Base-by-base conservation (phyloP, 2,888 invertebrate species). In the Habrosyne pyritoides region DNA sequence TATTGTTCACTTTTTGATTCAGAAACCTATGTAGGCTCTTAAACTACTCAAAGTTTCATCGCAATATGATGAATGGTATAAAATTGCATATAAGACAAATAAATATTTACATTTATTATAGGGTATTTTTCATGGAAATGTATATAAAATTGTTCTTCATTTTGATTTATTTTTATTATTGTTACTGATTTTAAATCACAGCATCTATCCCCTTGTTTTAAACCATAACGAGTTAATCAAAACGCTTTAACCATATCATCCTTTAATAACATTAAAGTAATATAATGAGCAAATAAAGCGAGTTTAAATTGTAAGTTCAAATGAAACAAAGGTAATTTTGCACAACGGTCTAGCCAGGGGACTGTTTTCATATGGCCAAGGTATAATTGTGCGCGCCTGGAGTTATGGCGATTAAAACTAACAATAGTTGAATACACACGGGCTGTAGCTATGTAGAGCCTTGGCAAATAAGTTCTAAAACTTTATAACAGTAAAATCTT, bases 331-430 rank as follows among this genome's bases (percentile, higher is more conserved):
- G 64, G 68, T 66, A 67, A 77, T 75, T 63, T 54, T 57, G 59
- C 55, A 54, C 58, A 67, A 67, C 66, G 67, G 65, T 62, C 67
- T 63, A 63, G 67, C 64, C 55, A 18, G 30, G 64, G 64, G 62
- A 67, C 64, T 71, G 71, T 71, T 68, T 66, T 71, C 71, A 67
- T 70, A 71, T 55, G 62, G 60, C 53, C 47, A 54, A 64, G 67
- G 67, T 75, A 67, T 69, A 72, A 73, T 69, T 69, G 69, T 69
- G 64, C 64, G 54, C 60, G 61, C 70, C 63, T 56, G 62, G 66
- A 73, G 73, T 70, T 69, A 55, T 58, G 52, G 57, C 68, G 69
- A 80, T 79, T 81, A 78, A 75, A 77, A 75, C 73, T 71, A 72
- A 74, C 75, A 73, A 67, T 42, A 50, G 47, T 14, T 47, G 42